Conservation (phyloP, 2,888 invertebrate genomes). For the Bruchidius siliquastri region DNA sequence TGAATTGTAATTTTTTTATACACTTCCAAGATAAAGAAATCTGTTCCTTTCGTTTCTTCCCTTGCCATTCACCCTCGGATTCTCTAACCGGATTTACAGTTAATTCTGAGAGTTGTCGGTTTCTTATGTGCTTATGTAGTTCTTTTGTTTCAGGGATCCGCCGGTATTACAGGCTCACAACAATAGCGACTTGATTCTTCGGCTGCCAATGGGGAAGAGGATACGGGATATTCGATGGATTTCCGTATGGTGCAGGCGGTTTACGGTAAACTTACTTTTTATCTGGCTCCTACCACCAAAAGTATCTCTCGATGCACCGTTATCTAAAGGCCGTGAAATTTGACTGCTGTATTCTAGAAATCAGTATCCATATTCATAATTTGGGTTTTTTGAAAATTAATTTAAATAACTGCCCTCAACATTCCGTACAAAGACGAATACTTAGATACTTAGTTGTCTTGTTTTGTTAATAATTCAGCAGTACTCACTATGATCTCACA, state of each 20-base stretch:
- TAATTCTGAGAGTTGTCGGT: slow-evolving; percentile 1
- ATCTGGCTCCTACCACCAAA: too few relatives aligned
- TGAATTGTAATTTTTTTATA: not conserved
- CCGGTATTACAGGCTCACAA: slow-evolving; percentile 70
- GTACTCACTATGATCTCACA: too few relatives aligned
- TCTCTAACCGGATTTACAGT: not conserved
- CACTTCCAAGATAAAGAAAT: not conserved
- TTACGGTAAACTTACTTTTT: slow-evolving; percentile 65
- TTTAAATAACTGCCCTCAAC: too few relatives aligned
- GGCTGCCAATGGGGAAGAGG: slow-evolving; percentile 77
- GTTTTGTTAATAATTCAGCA: too few relatives aligned
- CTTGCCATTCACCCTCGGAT: not conserved
- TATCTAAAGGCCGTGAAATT: too few relatives aligned
- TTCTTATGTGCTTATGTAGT: not conserved
- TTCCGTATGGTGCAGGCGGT: slow-evolving; percentile 87
- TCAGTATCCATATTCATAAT: too few relatives aligned
- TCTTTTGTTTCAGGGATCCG: slow-evolving; percentile 65
- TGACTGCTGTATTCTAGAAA: too few relatives aligned
- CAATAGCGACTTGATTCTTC: slow-evolving; percentile 75
- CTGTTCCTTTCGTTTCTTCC: not conserved
- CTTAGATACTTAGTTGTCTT: too few relatives aligned
- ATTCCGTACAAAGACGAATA: too few relatives aligned
- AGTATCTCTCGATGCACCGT: too few relatives aligned
- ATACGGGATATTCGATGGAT: slow-evolving; percentile 87
- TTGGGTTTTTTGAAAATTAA: too few relatives aligned